Base-by-base conservation (phyloP, 30 jellyfish, hydroid and myxozoan genomes). In the Rhopilema esculentum region DNA sequence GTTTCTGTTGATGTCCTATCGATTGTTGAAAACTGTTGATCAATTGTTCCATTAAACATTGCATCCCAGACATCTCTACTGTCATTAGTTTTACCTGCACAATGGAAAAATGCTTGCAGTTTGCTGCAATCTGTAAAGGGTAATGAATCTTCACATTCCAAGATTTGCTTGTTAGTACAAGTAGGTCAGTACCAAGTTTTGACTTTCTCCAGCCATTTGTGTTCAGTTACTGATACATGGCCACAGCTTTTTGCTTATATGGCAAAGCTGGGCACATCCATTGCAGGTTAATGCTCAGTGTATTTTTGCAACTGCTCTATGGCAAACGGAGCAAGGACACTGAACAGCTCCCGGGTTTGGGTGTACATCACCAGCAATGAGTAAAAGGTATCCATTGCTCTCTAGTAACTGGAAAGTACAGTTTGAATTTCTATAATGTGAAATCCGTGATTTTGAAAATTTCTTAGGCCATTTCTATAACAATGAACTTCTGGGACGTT, bases 181-280 rank as follows among this genome's bases (percentile, higher is more conserved):
- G 72, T 63, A 63, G 72, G 72, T 7, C 72, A 63, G 72, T 24
- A 63, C 72, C 72, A 63, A 63, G 50, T 69, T 26, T 24, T 69
- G 52, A 69, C 23, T 69, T 69, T 20, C 79, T 69, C 30, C 30
- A 69, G 52, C 79, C 79, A 50, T 69, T 69, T 29, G 79, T 69
- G 52, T 69, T 69, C 52, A 23, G 61, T 24, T 32, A 69, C 80
- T 69, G 50, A 24, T 69, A 18, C 72, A 63, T 63, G 72, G 80
- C 80, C 80, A 57, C n/a, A n/a, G n/a, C n/a, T n/a, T n/a, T n/a
- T n/a, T n/a, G n/a, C n/a, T n/a, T n/a, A 69, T 30, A 69, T 69
- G 80, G 33, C 80, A 69, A 12, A 8, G 80, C 80, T 69, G 80
- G 63, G 80, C 80, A 69, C 80, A 69, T 69, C 53, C 80, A 69